These are phyloP conservation scores for Chiloscyllium punctatum DNA, from an alignment of 2,797 vertebrate species.

Conservation along the genomic window DNA sequence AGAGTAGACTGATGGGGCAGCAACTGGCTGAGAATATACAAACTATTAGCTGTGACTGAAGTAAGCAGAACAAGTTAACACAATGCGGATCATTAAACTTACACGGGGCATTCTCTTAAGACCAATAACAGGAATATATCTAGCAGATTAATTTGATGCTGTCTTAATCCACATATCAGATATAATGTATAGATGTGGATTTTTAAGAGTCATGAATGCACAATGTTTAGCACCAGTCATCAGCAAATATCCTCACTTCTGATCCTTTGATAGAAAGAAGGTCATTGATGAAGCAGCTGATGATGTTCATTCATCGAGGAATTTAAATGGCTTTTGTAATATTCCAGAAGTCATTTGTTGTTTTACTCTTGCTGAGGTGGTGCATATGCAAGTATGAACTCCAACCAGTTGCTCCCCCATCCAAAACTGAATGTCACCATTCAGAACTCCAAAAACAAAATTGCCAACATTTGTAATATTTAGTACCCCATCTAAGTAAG, in stretches of 20 bases:
- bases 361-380: neutral
- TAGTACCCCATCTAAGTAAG: neutral
- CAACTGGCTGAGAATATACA: accelerated
- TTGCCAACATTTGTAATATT: neutral
- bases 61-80: neutral
- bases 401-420: neutral
- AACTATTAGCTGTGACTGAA: neutral
- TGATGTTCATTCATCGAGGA: neutral
- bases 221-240: too few relatives aligned
- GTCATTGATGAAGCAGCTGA: too few relatives aligned
- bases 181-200: neutral
- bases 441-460: neutral
- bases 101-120: neutral
- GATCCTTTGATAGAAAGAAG: too few relatives aligned
- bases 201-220: too few relatives aligned
- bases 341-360: neutral
- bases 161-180: neutral
- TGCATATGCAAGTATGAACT: neutral
- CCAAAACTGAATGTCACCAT: neutral
- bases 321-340: neutral
- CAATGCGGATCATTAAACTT: neutral
- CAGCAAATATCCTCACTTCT: too few relatives aligned
- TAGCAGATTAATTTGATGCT: neutral
- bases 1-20: too few relatives aligned
- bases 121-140: neutral